Base-by-base conservation (phyloP, 2,888 invertebrate species). In the Eupithecia centaureata region DNA sequence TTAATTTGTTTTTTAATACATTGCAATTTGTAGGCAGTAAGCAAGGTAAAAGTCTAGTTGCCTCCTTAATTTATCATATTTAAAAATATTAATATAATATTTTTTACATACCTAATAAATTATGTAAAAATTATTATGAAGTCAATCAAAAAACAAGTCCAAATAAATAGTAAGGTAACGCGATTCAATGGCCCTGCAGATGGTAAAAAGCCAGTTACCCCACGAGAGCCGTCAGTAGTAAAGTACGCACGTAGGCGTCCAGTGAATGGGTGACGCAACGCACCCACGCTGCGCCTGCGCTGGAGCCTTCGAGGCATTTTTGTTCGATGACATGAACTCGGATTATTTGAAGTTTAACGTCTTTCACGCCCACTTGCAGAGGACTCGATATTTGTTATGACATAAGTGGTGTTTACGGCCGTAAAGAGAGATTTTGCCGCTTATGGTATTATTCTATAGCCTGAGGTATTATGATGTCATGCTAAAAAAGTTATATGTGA, bases 231-330 rank as follows among this genome's bases (percentile, higher is more conserved):
- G 28, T 56, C 33, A 65, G 65, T 70, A 63, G 70, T 66, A 66
- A 70, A 64, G 67, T 57, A 42, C 60, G 75, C 57, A 32, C 66
- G 59, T 72, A 28, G 74, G 79, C 71, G 70, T 74, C 65, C 71
- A 32, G 74, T 86, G 85, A 87, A 86, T 87, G 87, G 82, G 73
- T 88, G 87, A 88, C 86, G 89, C 79, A 81, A 87, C 68, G 78
- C 84, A 78, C 88, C 85, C 67, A 81, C 85, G 77, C 79, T 72
- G 69, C 65, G 32, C 63, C 79, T 71, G 69, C 65, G 32, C 63
- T 52, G 62, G 66, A 81, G 79, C 86, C 86, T 83, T 86, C 77
- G 73, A 75, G 68, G 72, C 79, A 80, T 80, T 79, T 79, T 78
- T 79, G 77, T 79, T 67, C 64, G 70, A 70, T 68, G 70, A 71